A percentile compares a stretch with the other conserved stretches of the same genome.
Conservation (phyloP, 2,797 vertebrate species). For the Hyperoplus immaculatus region DNA sequence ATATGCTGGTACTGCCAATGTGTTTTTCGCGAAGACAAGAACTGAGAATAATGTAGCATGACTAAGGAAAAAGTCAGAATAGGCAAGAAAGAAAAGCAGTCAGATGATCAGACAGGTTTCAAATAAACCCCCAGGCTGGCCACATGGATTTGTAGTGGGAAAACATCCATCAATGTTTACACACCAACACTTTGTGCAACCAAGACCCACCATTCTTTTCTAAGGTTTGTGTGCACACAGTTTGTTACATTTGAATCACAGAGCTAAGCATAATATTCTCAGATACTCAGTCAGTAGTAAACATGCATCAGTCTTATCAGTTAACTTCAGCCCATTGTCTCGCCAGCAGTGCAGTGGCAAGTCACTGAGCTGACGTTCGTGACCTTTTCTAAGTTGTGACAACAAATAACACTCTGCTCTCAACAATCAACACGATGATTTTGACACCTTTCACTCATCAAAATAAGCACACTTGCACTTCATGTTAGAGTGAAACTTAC, state of each 20-base stretch:
- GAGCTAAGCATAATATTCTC: background rate
- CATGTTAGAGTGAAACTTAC: no score
- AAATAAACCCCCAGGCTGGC: background rate
- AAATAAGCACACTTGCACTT: no score
- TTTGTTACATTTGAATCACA: background rate
- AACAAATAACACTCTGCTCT: no score
- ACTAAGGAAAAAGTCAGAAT: background rate
- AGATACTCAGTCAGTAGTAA: no score
- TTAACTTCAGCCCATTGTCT: no score
- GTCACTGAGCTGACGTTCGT: no score
- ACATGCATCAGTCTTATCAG: no score
- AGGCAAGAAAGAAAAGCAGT: background rate
- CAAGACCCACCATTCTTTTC: background rate
- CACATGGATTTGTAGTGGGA: background rate
- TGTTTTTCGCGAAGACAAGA: constrained; percentile 52
- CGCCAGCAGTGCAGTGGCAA: no score
- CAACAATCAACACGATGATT: no score
- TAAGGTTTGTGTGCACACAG: background rate
- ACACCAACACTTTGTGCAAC: background rate
- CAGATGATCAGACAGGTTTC: background rate
- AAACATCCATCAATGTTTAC: background rate
- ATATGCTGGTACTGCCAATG: constrained; percentile 50
- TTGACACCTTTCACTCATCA: no score
- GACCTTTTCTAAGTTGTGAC: no score
- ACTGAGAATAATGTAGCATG: background rate